phyloP scores from a whole-genome alignment of 2,888 invertebrate species.

The Eumerus sabulonum region DNA sequence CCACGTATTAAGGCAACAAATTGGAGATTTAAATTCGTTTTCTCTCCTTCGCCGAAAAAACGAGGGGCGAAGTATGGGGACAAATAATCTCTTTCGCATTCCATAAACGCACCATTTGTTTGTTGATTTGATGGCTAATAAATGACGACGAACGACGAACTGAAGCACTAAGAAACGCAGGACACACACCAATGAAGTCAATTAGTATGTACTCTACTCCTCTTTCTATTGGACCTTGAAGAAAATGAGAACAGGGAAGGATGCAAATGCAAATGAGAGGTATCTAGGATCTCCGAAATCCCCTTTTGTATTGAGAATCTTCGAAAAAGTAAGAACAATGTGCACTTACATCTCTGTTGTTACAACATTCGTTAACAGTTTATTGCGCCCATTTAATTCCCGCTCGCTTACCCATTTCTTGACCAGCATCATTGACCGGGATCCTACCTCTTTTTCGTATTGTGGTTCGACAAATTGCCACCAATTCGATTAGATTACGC shows the following conservation, averaged over 20 bases:
- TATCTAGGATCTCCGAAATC: too few relatives aligned
- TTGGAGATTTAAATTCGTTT: conserved; percentile 42
- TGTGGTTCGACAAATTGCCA: conserved; percentile 27
- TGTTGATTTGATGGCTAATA: conserved; percentile 54
- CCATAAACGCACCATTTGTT: conserved; percentile 48
- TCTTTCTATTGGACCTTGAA: background rate
- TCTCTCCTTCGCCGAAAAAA: conserved; percentile 14
- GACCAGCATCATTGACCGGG: background rate
- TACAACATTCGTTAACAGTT: conserved; percentile 60
- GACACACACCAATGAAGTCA: too few relatives aligned
- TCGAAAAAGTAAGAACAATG: conserved; percentile 5
- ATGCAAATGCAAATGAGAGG: too few relatives aligned
- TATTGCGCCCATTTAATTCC: conserved; percentile 59
- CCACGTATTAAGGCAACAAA: conserved; percentile 26
- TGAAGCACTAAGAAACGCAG: conserved; percentile 31
- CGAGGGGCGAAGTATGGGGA: background rate
- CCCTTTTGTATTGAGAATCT: background rate
- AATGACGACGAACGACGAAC: conserved; percentile 40
- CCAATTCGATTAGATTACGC: conserved; percentile 41
- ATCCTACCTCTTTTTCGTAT: background rate
- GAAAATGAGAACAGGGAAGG: background rate
- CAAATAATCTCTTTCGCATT: conserved; percentile 1
- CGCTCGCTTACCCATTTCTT: background rate
- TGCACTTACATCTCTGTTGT: conserved; percentile 36
- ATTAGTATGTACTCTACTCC: too few relatives aligned